phyloP scores from a whole-genome alignment of 2,113 vertebrate genomes.

The Xenopus borealis region DNA sequence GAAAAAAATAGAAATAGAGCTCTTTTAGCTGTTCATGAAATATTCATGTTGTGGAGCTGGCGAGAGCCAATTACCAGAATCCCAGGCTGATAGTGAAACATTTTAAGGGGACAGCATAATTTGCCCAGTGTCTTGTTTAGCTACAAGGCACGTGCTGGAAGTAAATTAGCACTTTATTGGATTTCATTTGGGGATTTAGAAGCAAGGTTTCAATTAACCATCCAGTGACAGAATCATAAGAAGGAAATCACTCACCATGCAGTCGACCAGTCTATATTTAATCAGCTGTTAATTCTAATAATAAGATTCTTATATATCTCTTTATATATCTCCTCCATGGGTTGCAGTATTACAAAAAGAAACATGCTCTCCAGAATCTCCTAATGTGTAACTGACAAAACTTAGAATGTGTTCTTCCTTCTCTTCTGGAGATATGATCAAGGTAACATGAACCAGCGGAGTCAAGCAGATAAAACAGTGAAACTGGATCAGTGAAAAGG shows the following conservation, averaged over 20 bases:
- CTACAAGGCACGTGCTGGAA: conserved; percentile 30
- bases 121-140: conserved; percentile 41
- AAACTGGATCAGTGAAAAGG: too few relatives aligned
- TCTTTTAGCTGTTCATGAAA: conserved; percentile 43
- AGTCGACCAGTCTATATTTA: not conserved
- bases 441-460: too few relatives aligned
- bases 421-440: too few relatives aligned
- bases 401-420: too few relatives aligned
- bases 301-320: not conserved
- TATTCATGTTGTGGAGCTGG: conserved; percentile 35
- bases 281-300: not conserved
- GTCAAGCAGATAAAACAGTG: too few relatives aligned
- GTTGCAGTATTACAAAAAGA: not conserved
- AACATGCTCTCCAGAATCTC: not conserved
- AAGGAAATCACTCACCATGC: not conserved
- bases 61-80: conserved; percentile 41
- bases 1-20: not conserved
- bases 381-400: not conserved
- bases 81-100: conserved; percentile 37
- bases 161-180: conserved; percentile 42
- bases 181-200: conserved; percentile 31
- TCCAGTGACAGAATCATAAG: conserved; percentile 5
- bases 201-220: conserved; percentile 28
- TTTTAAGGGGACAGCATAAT: conserved; percentile 42
- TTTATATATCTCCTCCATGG: not conserved